Base-by-base conservation (phyloP, 2,888 invertebrate species). In the Brachylomia viminalis region DNA sequence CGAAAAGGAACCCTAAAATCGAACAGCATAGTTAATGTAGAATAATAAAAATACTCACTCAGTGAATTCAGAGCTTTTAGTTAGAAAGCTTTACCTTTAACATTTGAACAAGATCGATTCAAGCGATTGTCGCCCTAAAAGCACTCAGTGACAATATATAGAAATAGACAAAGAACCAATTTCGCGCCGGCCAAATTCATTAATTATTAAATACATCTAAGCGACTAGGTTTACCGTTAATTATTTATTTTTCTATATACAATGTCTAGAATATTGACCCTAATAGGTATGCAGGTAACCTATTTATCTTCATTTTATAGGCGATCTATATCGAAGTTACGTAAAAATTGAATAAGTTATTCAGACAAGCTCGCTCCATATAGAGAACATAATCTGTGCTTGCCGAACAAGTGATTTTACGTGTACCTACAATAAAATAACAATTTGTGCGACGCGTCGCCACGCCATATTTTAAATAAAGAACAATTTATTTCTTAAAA, bases 21-120 rank as follows among this genome's bases (percentile, higher is more conserved):
- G 87, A 86, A 78, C 88, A 83, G 81, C 84, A 88, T 75, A 85
- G 79, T 85, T 87, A 89, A 90, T 88, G 89, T 89, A 85, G 88
- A 88, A 90, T 88, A 92, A 90, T 92, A 93, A 93, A 92, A 91
- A 90, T 82, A 88, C 89, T 90, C 89, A 88, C 90, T 92, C 88
- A 72, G 74, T 86, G 85, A 91, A 90, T 92, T 92, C 89, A 90
- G 85, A 87, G 88, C 92, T 91, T 90, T 89, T 88, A 90, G 90
- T 84, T 88, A 84, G 89, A 88, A 89, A 88, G 86, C 83, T 84
- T 87, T 76, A 88, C 89, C 89, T 91, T 88, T 88, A 90, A 91
- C 89, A 90, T 91, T 93, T 84, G 90, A 92, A 90, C 91, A 86
- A 90, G 90, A 92, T 91, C 89, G 91, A 91, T 92, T 90, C 79